Evolutionary conservation across 2,113 vertebrate species (phyloP).

Genomic region (Cebidichthys violaceus): DNA sequence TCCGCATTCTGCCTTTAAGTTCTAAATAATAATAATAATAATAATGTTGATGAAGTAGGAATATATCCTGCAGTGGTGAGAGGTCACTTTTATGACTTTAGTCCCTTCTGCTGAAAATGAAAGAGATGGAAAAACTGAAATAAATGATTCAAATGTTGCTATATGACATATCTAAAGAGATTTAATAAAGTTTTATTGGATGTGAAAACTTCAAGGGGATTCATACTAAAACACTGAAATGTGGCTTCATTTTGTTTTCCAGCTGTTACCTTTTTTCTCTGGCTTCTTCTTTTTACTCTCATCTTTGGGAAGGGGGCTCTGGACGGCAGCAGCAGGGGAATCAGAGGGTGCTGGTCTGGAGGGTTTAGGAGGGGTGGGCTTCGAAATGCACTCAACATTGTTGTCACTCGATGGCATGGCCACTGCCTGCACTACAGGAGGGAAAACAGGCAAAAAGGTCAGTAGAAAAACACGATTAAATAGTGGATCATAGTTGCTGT

Average conservation of each 20-base stretch:
- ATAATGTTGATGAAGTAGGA: constrained; percentile 7
- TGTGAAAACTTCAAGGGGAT: constrained; percentile 30
- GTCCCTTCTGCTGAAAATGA: neutral
- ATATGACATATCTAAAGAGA: neutral
- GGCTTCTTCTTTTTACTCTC: constrained; percentile 90
- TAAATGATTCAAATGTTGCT: neutral
- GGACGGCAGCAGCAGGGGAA: constrained; percentile 50
- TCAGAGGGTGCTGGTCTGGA: constrained; percentile 65
- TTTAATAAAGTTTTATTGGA: constrained; percentile 8
- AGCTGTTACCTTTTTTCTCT: constrained; percentile 91
- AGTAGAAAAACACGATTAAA: neutral
- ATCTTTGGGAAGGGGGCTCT: constrained; percentile 75
- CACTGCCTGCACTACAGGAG: constrained; percentile 86
- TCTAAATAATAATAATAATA: neutral
- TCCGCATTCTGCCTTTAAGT: neutral
- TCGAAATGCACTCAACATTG: constrained; percentile 63
- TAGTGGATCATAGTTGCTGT: neutral
- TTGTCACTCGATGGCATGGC: constrained; percentile 75
- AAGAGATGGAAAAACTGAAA: neutral
- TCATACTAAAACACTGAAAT: neutral
- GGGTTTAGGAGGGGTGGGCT: constrained; percentile 62
- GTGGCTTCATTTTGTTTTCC: neutral
- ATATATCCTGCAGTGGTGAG: constrained; percentile 1
- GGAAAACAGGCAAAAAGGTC: constrained; percentile 2
- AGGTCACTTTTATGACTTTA: constrained; percentile 21